phyloP scores from a whole-genome alignment of 2,888 invertebrate genomes.

The Rhagonycha lutea region DNA sequence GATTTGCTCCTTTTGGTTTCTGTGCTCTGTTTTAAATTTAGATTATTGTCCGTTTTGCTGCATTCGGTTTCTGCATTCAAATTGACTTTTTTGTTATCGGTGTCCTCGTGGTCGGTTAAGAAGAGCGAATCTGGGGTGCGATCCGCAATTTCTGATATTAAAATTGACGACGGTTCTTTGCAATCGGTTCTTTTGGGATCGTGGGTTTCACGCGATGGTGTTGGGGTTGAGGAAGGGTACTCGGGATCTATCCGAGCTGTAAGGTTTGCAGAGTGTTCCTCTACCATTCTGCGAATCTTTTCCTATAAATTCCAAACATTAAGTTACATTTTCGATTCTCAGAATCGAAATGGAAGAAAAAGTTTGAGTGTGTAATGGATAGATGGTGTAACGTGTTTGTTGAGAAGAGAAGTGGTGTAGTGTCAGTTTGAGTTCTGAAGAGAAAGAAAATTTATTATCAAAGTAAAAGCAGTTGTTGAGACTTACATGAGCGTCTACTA shows the following conservation, averaged over 20 bases:
- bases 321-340: not conserved
- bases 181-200: conserved; percentile 41
- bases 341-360: not conserved
- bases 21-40: conserved; percentile 40
- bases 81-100: conserved; percentile 27
- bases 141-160: conserved; percentile 19
- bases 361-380: not conserved
- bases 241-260: conserved; percentile 53
- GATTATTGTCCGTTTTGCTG: conserved; percentile 38
- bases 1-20: conserved; percentile 48
- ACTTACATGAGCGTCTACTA: conserved; percentile 83
- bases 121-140: conserved; percentile 18
- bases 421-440: not conserved
- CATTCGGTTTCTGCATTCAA: conserved; percentile 3
- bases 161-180: conserved; percentile 37
- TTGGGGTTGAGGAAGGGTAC: conserved; percentile 47
- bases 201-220: conserved; percentile 41
- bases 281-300: conserved; percentile 77
- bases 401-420: not conserved
- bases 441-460: not conserved
- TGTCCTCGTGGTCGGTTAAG: conserved; percentile 30
- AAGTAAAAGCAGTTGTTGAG: not conserved
- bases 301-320: conserved; percentile 40
- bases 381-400: not conserved
- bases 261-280: conserved; percentile 70